Evolutionary conservation across 2,113 vertebrate genomes (phyloP), one percentile per base, ranked within the genome.

Genomic region (Crotalus tigris): DNA sequence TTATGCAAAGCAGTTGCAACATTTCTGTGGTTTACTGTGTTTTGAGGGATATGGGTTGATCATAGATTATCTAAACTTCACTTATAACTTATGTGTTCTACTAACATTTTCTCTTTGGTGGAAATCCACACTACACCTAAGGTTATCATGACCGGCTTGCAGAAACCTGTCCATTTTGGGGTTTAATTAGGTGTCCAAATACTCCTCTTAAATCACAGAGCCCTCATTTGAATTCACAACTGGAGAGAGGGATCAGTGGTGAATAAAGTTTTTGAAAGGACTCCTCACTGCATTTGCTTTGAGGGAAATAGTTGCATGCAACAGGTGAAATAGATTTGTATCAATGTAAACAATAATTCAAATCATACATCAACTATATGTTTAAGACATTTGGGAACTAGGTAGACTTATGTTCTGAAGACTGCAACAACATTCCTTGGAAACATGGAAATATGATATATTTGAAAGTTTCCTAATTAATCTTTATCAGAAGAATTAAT

Each of bases 401-500:
- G 29, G 2, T 33, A 81, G 6, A 91, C 92, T 92, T 88, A 94
- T 75, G 46, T 24, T 85, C 54, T 9, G 12, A 85, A 3, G 3
- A 11, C 33, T 55, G n/a, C 29, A 85, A 92, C 4, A 0, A 0
- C 24, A 9, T 92, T 24, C 54, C 29, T 58, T 4, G 85, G 49
- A 81, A 88, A 54, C 59, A 54, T 87, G 61, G 61, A 89, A 46
- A 93, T 54, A 85, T 59, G 91, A 81, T 86, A 89, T 91, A 93
- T 93, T 58, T 94, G 1, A 87, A 51, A 92, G 57, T 55, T 94
- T 61, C 17, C 90, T 61, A 94, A 96, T 93, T 90, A 93, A 91
- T 93, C 93, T 95, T 9, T 85, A 94, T 58, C 91, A 92, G 54
- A 92, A 94, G 90, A 96, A 94, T 93, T 96, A 95, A 94, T 94